Evolutionary conservation across 2,113 vertebrate species (phyloP).

Genomic region (Dromaius novaehollandiae): DNA sequence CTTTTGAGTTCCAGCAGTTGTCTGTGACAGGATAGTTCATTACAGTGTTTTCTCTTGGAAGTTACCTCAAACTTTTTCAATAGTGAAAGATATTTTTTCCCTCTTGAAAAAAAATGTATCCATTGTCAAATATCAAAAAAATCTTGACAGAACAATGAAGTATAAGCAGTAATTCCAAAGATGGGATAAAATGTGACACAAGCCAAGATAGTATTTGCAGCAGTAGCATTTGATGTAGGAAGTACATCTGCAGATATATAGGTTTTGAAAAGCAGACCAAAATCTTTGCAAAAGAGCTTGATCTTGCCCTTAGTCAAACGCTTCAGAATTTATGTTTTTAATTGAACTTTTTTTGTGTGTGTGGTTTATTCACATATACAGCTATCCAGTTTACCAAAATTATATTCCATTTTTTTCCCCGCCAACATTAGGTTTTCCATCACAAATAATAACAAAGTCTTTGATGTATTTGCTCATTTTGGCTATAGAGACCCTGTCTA

Average conservation of each 20-base stretch:
- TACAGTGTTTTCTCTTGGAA: background rate
- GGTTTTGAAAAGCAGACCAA: background rate
- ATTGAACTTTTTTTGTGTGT: background rate
- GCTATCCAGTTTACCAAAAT: background rate
- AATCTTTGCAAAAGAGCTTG: background rate
- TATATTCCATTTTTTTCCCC: background rate
- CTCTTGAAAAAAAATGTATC: background rate
- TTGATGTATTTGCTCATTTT: background rate
- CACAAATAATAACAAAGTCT: background rate
- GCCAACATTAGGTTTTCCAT: background rate
- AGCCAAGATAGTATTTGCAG: background rate
- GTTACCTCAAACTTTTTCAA: background rate
- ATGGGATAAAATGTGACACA: background rate
- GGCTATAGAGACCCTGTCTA: background rate
- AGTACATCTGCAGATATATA: background rate
- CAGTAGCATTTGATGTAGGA: background rate
- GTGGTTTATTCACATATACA: background rate
- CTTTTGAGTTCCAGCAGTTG: constrained; percentile 1
- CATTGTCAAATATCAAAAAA: background rate
- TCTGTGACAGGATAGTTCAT: constrained; percentile 33
- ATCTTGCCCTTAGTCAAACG: background rate
- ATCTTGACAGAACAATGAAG: background rate
- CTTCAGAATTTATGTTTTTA: background rate
- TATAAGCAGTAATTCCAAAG: background rate
- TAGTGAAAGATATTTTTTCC: accelerated